Evolutionary conservation across 2,888 invertebrate genomes (phyloP).

Genomic region (Calameuta idolon): DNA sequence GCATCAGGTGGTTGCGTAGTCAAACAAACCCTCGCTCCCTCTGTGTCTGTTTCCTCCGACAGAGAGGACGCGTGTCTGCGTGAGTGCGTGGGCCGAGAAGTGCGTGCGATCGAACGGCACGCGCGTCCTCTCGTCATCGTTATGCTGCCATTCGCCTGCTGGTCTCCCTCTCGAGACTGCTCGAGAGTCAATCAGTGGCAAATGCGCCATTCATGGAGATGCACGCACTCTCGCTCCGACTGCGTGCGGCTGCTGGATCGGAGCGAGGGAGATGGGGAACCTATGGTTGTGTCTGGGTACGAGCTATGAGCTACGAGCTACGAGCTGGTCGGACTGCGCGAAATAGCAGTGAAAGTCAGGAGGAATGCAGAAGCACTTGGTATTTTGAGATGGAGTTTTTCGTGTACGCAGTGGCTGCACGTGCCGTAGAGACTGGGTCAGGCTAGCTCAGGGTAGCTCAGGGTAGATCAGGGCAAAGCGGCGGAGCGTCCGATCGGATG

Average conservation of each 20-base stretch:
- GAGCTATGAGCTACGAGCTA: not conserved
- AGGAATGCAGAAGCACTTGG: not conserved
- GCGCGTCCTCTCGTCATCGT: slow-evolving; percentile 12
- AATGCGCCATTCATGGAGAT: not conserved
- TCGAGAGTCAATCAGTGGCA: not conserved
- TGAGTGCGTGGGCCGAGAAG: slow-evolving; percentile 37
- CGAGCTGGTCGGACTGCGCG: not conserved
- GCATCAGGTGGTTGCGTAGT: slow-evolving; percentile 61
- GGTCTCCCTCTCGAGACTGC: not conserved
- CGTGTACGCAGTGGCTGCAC: not conserved
- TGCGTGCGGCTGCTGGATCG: not conserved
- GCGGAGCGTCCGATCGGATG: not conserved
- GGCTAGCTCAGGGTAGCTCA: not conserved
- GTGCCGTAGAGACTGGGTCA: not conserved
- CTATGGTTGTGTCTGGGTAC: not conserved
- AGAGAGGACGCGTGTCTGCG: slow-evolving; percentile 20
- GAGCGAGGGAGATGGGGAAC: not conserved
- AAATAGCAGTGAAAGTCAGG: not conserved
- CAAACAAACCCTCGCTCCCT: slow-evolving; percentile 41
- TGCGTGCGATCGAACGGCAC: slow-evolving; percentile 16
- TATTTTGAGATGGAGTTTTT: not conserved
- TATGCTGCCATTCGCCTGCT: not conserved
- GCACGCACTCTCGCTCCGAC: not conserved
- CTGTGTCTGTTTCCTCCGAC: not conserved
- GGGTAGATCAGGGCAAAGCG: not conserved